Conservation (phyloP, 23 tunicate species). For the Trididemnum nubilum region DNA sequence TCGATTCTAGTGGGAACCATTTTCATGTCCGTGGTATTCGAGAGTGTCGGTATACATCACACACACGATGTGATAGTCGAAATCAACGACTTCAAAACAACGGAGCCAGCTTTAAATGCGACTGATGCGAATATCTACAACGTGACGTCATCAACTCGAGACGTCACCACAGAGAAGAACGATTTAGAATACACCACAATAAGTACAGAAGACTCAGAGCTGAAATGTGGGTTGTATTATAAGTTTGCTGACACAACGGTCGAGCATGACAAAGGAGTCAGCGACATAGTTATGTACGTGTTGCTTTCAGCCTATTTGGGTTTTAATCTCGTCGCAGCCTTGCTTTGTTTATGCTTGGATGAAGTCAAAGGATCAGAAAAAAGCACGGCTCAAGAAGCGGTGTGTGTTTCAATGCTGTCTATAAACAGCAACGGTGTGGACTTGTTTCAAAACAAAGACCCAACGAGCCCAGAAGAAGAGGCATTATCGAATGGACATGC, state of each 20-base stretch:
- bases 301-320: slow-evolving; percentile 36
- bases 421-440: neutral
- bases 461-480: neutral
- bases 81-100: neutral
- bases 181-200: neutral
- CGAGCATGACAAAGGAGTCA: slow-evolving; percentile 24
- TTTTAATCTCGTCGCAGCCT: slow-evolving; percentile 42
- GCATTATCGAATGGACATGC: too few relatives aligned
- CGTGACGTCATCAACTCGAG: neutral
- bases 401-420: slow-evolving; percentile 36
- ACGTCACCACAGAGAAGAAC: neutral
- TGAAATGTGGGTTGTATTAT: slow-evolving; percentile 42
- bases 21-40: slow-evolving; percentile 58
- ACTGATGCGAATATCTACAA: neutral
- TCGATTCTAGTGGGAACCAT: slow-evolving; percentile 70
- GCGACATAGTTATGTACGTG: slow-evolving; percentile 46
- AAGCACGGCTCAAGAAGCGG: slow-evolving; percentile 20
- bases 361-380: slow-evolving; percentile 50
- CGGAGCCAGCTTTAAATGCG: neutral
- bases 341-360: slow-evolving; percentile 51
- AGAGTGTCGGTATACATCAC: slow-evolving; percentile 30
- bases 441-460: neutral
- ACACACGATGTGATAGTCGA: neutral
- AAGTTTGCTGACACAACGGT: slow-evolving; percentile 23
- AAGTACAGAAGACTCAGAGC: neutral